Percentiles rank a stretch among this genome's conserved stretches.
These are phyloP conservation scores for Mesorhabditis spiculigera DNA, from an alignment of 2,888 invertebrate species.

Conservation along the genomic window DNA sequence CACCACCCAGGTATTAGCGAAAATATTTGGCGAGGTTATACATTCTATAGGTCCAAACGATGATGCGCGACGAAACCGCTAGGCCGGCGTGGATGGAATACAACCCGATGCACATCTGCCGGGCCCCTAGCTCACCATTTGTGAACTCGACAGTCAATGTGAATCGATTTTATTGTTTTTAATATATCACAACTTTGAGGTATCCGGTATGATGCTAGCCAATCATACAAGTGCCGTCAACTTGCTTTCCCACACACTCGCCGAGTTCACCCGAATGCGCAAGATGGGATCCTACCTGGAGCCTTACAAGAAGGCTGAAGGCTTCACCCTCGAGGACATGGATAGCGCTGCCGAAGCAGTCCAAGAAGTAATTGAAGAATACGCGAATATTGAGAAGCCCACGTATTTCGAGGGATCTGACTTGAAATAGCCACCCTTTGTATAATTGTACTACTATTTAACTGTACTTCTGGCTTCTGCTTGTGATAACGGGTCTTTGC, in stretches of 20 bases:
- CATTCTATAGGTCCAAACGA: background rate
- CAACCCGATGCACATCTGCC: conserved; percentile 5
- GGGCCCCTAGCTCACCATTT: background rate
- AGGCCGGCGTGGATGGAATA: conserved; percentile 5
- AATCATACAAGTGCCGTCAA: background rate
- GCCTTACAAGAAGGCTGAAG: background rate
- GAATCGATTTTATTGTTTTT: no score
- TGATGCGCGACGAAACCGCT: background rate
- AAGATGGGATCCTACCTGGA: background rate
- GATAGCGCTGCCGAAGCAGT: background rate
- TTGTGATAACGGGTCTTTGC: no score
- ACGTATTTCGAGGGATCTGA: background rate
- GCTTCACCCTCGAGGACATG: background rate
- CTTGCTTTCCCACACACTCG: background rate
- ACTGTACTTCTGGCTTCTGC: no score
- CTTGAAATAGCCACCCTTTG: no score
- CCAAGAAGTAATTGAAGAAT: background rate
- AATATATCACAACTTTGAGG: background rate
- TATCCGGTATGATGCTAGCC: background rate
- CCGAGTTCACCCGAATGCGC: background rate
- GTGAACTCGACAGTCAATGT: background rate
- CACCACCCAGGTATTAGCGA: background rate
- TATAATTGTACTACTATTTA: no score
- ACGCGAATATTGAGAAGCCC: conserved; percentile 1
- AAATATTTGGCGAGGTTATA: background rate